A percentile compares a stretch with the other conserved stretches of the same genome.
These are phyloP conservation scores for Crossocerus cetratus DNA, from an alignment of 2,888 invertebrate genomes.

Conservation along the genomic window DNA sequence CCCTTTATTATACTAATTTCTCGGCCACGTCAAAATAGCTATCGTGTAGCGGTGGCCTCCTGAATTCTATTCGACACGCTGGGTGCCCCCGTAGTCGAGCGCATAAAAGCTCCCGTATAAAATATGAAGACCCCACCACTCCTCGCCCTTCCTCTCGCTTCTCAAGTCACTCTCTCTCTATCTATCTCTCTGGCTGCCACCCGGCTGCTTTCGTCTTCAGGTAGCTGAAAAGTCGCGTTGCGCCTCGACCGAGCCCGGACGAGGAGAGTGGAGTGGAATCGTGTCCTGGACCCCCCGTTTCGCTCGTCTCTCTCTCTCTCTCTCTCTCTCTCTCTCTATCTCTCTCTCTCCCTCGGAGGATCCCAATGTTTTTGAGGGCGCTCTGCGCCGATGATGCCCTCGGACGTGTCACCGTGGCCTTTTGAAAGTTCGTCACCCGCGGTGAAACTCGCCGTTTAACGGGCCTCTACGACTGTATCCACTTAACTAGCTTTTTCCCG, in stretches of 20 bases:
- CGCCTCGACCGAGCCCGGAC: slow-evolving; percentile 28
- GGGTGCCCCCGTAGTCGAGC: slow-evolving; percentile 71
- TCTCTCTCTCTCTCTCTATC: slow-evolving; percentile 6
- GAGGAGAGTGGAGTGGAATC: background rate
- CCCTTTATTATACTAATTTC: slow-evolving; percentile 76
- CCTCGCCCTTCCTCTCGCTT: slow-evolving; percentile 23
- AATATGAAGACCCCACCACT: slow-evolving; percentile 61
- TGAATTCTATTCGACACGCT: slow-evolving; percentile 74
- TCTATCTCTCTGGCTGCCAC: slow-evolving; percentile 21
- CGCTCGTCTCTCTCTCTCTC: slow-evolving; percentile 1
- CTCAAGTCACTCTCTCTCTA: slow-evolving; percentile 12
- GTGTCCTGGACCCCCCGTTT: slow-evolving; percentile 5
- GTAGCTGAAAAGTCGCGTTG: slow-evolving; percentile 49
- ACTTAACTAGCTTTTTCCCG: slow-evolving; percentile 41
- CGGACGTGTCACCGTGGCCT: slow-evolving; percentile 57
- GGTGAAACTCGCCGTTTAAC: slow-evolving; percentile 56
- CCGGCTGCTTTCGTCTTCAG: slow-evolving; percentile 38
- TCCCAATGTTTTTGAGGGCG: slow-evolving; percentile 49
- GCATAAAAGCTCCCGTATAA: slow-evolving; percentile 72
- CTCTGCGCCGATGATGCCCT: slow-evolving; percentile 37
- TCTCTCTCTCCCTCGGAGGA: slow-evolving; percentile 43
- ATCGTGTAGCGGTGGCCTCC: slow-evolving; percentile 53
- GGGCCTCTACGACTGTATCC: slow-evolving; percentile 56
- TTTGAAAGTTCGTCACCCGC: slow-evolving; percentile 55
- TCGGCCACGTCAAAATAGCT: slow-evolving; percentile 74